These are phyloP conservation scores for Alosa sapidissima DNA, from an alignment of 2,797 vertebrate species.

Conservation along the genomic window DNA sequence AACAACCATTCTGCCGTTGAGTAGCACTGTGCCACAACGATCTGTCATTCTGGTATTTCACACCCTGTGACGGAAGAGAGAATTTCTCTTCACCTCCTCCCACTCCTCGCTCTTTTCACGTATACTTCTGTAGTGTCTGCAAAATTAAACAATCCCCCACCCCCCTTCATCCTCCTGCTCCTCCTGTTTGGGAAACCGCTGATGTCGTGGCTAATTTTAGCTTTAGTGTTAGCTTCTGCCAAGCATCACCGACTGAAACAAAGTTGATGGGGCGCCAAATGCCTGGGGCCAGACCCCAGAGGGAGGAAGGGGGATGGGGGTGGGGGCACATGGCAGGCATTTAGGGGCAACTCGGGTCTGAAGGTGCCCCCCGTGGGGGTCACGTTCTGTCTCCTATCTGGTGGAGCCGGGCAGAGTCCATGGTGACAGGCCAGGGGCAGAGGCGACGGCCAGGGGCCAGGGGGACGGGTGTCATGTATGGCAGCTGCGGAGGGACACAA, in stretches of 20 bases:
- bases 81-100: neutral
- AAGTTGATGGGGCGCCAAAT: conserved; percentile 30
- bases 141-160: conserved; percentile 1
- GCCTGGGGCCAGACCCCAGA: conserved; percentile 17
- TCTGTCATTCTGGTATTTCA: neutral
- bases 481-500: conserved; percentile 30
- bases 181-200: conserved; percentile 31
- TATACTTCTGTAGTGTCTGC: neutral
- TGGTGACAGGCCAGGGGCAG: conserved; percentile 10
- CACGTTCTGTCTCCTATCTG: neutral
- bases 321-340: neutral
- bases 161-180: conserved; percentile 6
- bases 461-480: neutral
- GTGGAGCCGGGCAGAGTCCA: too few relatives aligned
- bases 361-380: neutral
- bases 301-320: conserved; percentile 18
- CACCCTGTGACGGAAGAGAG: neutral
- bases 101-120: neutral
- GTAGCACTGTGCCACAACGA: neutral
- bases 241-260: conserved; percentile 38
- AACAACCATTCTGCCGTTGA: neutral
- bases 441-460: neutral
- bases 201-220: conserved; percentile 50
- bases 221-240: conserved; percentile 17
- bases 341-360: neutral